Conservation (phyloP, 2,888 invertebrate genomes). For the Athalia rosae region DNA sequence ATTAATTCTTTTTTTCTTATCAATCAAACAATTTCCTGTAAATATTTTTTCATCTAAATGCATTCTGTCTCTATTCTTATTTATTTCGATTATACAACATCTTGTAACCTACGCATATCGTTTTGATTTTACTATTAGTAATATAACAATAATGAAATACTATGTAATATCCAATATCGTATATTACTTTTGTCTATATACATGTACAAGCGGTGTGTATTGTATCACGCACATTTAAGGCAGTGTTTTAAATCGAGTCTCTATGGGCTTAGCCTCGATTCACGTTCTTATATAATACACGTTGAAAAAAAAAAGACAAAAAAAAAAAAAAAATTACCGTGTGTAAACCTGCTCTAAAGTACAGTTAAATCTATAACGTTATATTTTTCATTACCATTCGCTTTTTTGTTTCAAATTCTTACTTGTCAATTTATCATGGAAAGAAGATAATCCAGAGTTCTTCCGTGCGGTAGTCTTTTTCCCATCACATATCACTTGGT, state of each 20-base stretch:
- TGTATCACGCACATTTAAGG: conserved; percentile 57
- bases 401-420: not conserved
- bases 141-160: conserved; percentile 27
- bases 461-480: conserved; percentile 39
- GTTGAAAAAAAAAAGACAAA: conserved; percentile 28
- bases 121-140: conserved; percentile 46
- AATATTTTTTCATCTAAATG: conserved; percentile 49
- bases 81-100: conserved; percentile 59
- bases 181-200: conserved; percentile 43
- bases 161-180: conserved; percentile 42
- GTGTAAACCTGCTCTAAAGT: conserved; percentile 36
- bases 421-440: not conserved
- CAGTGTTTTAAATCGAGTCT: conserved; percentile 56
- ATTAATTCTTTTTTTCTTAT: conserved; percentile 48
- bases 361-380: conserved; percentile 10
- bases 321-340: not conserved
- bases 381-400: conserved; percentile 16
- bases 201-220: conserved; percentile 42
- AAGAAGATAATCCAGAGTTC: not conserved
- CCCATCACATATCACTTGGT: conserved; percentile 42
- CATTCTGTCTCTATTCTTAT: conserved; percentile 58
- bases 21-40: conserved; percentile 52
- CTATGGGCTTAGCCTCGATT: conserved; percentile 11
- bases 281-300: conserved; percentile 35
- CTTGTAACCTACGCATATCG: conserved; percentile 62